phyloP scores from a whole-genome alignment of 2,888 invertebrate genomes.

The Leptarthrus brevirostris region DNA sequence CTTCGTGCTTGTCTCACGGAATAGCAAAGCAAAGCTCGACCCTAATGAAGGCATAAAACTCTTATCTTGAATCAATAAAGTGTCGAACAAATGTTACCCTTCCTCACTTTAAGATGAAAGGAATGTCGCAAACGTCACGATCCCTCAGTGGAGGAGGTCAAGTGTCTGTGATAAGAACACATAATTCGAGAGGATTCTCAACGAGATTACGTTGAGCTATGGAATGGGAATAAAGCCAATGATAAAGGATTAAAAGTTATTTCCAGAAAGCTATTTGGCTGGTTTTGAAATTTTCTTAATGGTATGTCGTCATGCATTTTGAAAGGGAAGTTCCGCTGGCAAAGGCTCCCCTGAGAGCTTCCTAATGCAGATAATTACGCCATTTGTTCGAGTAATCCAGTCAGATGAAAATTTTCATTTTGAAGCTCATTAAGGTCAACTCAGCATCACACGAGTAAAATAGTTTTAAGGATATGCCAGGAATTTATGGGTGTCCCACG shows the following conservation, averaged over 20 bases:
- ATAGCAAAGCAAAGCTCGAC: background rate
- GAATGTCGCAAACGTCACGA: constrained; percentile 41
- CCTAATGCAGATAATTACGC: constrained; percentile 37
- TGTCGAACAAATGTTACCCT: constrained; percentile 5
- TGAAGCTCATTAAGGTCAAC: constrained; percentile 36
- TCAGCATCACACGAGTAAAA: background rate
- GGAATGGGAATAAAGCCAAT: constrained; percentile 28
- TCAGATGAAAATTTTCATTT: constrained; percentile 21
- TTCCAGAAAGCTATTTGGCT: constrained; percentile 29
- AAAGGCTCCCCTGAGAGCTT: background rate
- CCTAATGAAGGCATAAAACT: constrained; percentile 23
- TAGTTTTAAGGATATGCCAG: background rate
- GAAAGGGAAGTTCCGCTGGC: background rate
- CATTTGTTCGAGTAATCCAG: constrained; percentile 30
- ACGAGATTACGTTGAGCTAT: constrained; percentile 15
- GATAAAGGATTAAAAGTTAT: constrained; percentile 38
- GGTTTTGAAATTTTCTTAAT: constrained; percentile 34
- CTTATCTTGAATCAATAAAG: constrained; percentile 30
- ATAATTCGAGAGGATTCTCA: constrained; percentile 40
- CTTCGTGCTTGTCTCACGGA: background rate
- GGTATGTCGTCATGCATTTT: constrained; percentile 2
- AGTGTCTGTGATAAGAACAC: constrained; percentile 32
- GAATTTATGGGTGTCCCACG: constrained; percentile 3
- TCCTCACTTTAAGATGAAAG: background rate
- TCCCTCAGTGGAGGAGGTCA: constrained; percentile 25